These are phyloP conservation scores for Anhinga anhinga DNA, from an alignment of 2,113 vertebrate species.

Conservation along the genomic window DNA sequence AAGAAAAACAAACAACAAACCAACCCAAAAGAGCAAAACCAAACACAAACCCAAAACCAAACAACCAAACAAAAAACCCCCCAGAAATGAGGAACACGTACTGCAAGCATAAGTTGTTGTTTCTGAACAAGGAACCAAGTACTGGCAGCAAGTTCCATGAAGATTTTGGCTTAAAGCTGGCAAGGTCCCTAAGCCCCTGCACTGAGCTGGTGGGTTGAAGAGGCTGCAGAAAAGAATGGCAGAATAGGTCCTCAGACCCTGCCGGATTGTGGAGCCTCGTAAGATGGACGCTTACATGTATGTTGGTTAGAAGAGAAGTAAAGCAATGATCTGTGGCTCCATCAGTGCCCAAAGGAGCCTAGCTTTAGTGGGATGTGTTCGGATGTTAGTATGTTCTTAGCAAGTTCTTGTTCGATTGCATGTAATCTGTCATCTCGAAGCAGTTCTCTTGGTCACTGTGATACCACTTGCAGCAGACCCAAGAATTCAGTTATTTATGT, in stretches of 20 bases:
- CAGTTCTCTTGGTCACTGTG: background rate
- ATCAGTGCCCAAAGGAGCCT: background rate
- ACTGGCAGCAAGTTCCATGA: background rate
- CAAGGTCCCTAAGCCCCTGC: fast-evolving
- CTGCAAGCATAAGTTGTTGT: background rate
- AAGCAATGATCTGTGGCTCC: background rate
- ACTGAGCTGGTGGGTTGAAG: background rate
- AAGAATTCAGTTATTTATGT: background rate
- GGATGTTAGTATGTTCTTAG: background rate
- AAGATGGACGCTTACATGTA: fast-evolving
- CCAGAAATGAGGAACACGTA: fast-evolving
- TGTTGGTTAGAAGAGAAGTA: background rate
- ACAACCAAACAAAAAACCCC: too few relatives aligned
- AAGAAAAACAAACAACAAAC: too few relatives aligned
- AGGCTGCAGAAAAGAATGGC: background rate
- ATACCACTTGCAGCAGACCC: background rate
- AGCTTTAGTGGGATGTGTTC: background rate
- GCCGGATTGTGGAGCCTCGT: background rate
- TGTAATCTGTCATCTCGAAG: background rate
- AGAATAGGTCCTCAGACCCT: background rate
- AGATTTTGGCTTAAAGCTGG: background rate
- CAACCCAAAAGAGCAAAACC: too few relatives aligned
- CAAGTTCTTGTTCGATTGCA: background rate
- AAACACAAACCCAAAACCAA: too few relatives aligned
- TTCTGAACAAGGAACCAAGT: background rate